phyloP scores from a whole-genome alignment of 1,140 invertebrate genomes.

The Leguminivora glycinivorella region DNA sequence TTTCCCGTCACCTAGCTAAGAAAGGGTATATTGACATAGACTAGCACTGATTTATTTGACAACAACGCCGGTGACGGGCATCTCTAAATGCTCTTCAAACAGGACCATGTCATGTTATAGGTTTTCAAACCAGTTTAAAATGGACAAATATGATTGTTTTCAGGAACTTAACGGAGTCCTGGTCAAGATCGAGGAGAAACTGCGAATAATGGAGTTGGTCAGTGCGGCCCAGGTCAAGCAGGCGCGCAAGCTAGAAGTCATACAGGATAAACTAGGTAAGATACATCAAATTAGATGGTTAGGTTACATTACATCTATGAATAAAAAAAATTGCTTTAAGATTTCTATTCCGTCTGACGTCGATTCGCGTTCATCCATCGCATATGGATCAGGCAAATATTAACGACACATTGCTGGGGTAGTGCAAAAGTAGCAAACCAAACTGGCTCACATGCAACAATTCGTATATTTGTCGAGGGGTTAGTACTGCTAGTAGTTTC shows the following conservation, averaged over 20 bases:
- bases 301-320: no score
- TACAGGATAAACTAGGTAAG: conserved; percentile 80
- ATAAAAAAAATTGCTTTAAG: no score
- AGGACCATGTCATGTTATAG: neutral
- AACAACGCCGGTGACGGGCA: neutral
- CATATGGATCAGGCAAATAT: no score
- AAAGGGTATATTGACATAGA: neutral
- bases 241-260: conserved; percentile 76
- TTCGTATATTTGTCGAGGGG: no score
- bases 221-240: conserved; percentile 76
- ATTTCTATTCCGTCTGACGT: no score
- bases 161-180: conserved; percentile 75
- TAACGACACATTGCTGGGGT: no score
- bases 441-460: neutral
- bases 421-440: no score
- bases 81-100: conserved; percentile 14
- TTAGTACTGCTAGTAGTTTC: neutral
- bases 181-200: conserved; percentile 79
- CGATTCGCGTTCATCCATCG: no score
- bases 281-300: conserved; percentile 5
- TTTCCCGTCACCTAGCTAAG: neutral
- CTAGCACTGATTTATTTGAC: conserved; percentile 12
- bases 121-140: neutral
- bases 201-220: conserved; percentile 78
- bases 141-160: conserved; percentile 35